These are phyloP conservation scores for Plutomurus gul DNA, from an alignment of 1,140 invertebrate species.

Conservation along the genomic window DNA sequence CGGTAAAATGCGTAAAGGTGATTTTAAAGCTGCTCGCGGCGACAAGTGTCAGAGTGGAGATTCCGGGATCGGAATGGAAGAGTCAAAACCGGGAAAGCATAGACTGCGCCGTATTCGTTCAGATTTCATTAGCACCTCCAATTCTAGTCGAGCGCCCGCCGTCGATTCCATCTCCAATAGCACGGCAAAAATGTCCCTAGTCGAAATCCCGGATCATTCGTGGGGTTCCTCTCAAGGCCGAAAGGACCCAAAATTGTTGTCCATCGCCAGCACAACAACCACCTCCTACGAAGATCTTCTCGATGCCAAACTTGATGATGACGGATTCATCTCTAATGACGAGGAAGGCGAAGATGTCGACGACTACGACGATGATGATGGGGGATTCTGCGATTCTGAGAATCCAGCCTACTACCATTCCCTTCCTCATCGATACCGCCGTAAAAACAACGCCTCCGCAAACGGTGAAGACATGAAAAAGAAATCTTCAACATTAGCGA, in stretches of 20 bases:
- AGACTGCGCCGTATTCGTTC: constrained; percentile 27
- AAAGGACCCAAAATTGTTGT: not conserved
- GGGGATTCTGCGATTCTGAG: not conserved
- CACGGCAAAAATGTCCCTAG: constrained; percentile 40
- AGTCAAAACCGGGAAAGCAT: not conserved
- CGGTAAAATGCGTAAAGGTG: constrained; percentile 42
- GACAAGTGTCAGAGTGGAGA: constrained; percentile 77
- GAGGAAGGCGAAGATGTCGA: constrained; percentile 18
- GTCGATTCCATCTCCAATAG: constrained; percentile 25
- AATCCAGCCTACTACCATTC: constrained; percentile 36
- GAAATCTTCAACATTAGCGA: not conserved
- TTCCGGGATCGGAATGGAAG: constrained; percentile 71
- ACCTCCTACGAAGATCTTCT: constrained; percentile 36
- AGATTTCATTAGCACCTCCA: constrained; percentile 37
- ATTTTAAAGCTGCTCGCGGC: constrained; percentile 69
- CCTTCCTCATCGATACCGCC: constrained; percentile 24
- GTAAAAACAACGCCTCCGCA: not conserved
- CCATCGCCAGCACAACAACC: not conserved
- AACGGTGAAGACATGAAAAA: not conserved
- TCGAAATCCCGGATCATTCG: constrained; percentile 51
- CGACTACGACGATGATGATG: not conserved
- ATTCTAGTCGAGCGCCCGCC: not conserved
- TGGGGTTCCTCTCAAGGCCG: constrained; percentile 26
- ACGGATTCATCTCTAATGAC: constrained; percentile 47
- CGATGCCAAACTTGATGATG: constrained; percentile 45